Evolutionary conservation across 2,113 vertebrate species (phyloP).

Genomic region (Orycteropus afer): DNA sequence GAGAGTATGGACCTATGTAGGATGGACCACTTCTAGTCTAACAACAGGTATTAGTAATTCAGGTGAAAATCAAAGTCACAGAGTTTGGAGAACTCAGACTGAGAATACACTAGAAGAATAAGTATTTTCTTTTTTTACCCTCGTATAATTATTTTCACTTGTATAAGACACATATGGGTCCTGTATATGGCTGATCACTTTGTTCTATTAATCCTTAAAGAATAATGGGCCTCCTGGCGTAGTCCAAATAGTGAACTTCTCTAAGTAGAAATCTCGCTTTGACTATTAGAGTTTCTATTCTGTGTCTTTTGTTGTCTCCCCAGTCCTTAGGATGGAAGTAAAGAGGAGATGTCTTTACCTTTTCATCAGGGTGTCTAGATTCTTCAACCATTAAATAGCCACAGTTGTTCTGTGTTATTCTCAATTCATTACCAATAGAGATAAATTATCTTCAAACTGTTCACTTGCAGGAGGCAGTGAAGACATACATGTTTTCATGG

Average conservation of each 20-base stretch:
- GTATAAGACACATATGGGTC: background rate
- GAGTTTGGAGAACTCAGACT: background rate
- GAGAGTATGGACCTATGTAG: background rate
- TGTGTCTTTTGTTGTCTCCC: background rate
- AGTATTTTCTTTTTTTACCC: background rate
- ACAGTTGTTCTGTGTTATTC: background rate
- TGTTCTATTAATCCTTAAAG: background rate
- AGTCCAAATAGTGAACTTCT: background rate
- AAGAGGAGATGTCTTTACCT: background rate
- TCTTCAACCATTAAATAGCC: background rate
- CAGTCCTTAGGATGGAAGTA: background rate
- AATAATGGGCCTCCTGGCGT: background rate
- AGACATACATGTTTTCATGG: background rate
- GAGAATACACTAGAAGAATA: background rate
- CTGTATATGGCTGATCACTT: background rate
- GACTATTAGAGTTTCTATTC: background rate
- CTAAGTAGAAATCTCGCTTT: background rate
- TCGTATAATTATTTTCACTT: background rate
- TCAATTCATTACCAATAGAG: constrained; percentile 2
- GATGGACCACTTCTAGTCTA: background rate
- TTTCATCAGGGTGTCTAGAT: background rate
- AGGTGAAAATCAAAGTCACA: background rate
- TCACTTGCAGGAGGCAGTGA: background rate
- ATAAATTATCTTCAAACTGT: background rate
- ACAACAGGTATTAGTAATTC: background rate